phyloP scores from a whole-genome alignment of 2,888 invertebrate species.

The Desoria tigrina region DNA sequence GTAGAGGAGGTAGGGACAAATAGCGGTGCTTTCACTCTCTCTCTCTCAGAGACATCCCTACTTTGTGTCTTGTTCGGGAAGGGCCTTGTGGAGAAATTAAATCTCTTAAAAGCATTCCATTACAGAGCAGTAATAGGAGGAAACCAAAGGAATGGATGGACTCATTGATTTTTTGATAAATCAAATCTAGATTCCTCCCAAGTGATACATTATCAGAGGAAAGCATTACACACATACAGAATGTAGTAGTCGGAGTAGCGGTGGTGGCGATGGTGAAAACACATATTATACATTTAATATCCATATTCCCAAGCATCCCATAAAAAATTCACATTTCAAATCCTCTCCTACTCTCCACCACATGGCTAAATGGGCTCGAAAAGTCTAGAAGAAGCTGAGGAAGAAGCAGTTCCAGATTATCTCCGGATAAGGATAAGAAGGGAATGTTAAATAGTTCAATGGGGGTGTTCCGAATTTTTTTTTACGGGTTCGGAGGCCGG shows the following conservation, averaged over 20 bases:
- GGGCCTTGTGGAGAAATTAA: constrained; percentile 10
- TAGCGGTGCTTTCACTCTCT: background rate
- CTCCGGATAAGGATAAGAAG: no score
- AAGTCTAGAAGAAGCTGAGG: no score
- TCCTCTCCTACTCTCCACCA: no score
- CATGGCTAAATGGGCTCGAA: no score
- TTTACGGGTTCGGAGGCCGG: no score
- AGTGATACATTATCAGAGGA: constrained; percentile 11
- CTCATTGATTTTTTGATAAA: constrained; percentile 16
- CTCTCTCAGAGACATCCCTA: no score
- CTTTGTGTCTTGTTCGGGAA: no score
- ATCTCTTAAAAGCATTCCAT: constrained; percentile 10
- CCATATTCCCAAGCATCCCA: constrained; percentile 9
- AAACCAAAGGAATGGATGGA: background rate
- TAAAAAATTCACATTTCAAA: constrained; percentile 3
- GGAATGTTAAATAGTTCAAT: no score
- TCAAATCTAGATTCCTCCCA: constrained; percentile 15
- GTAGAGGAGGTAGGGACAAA: background rate
- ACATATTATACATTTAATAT: constrained; percentile 12
- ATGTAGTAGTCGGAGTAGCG: no score
- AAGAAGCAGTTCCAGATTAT: no score
- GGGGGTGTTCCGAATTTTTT: no score
- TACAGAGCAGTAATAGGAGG: background rate
- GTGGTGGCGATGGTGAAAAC: no score
- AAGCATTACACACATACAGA: background rate